Base-by-base conservation (phyloP, 2,888 invertebrate species). In the Drosophila kuntzei region DNA sequence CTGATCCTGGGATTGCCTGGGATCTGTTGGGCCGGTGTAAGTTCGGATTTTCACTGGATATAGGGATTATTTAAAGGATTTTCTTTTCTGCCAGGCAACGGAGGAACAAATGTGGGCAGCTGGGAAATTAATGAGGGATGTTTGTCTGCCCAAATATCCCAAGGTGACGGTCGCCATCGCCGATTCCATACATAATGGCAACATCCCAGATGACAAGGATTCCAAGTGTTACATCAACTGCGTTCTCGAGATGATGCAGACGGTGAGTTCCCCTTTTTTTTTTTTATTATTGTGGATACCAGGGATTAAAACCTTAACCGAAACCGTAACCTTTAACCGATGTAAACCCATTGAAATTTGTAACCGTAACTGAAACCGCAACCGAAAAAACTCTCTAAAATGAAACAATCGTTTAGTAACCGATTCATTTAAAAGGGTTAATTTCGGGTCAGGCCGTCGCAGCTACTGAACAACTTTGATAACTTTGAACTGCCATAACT, bases 31-130 rank as follows among this genome's bases (percentile, higher is more conserved):
- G 39, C 67, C 2, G 75, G 57, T 22, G 75, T 75, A 22, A 14
- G 75, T 27, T 1, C 0, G 1, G 8, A 27, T 8, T 27, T 27
- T 6, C 25, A 3, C 25, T 3, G 7, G 8, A 27, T 2, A 8
- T 27, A 27, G 27, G 27, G 8, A 27, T 27, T 9, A 8, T 27
- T 8, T 1, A 27, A 27, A 27, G 27, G 11, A 32, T n/a, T 12
- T 8, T 2, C 7, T 9, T 12, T 12, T 32, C 11, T 32, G 9
- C 12, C 50, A 91, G 91, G 91, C 89, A 3, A 92, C 92, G 0
- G 87, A 93, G 91, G 94, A 95, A 61, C 95, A 96, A 91, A 92
- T 96, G 87, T 93, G 90, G 81, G 93, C 94, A 16, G 94, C 95
- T 0, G 94, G 94, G 0, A 94, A 94, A 89, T 92, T 94, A 83